Evolutionary conservation across 2,888 invertebrate species (phyloP).

Genomic region (Diploptera punctata): DNA sequence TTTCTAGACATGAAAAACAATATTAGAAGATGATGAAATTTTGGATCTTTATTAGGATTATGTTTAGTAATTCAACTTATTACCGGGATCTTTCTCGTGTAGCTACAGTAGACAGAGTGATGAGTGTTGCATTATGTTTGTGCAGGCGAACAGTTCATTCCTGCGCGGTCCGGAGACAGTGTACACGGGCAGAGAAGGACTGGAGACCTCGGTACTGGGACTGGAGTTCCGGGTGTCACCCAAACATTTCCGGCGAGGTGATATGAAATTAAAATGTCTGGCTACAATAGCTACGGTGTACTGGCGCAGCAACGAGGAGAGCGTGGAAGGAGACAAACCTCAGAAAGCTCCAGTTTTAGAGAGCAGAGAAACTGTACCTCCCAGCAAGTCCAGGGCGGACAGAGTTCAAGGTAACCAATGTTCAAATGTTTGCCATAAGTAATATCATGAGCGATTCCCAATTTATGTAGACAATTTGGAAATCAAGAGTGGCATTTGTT

Average conservation of each 20-base stretch:
- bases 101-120: too few relatives aligned
- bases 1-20: too few relatives aligned
- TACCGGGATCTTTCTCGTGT: too few relatives aligned
- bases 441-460: too few relatives aligned
- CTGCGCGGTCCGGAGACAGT: constrained; percentile 60
- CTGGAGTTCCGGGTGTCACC: constrained; percentile 81
- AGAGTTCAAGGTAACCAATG: constrained; percentile 77
- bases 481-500: too few relatives aligned
- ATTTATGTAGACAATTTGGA: too few relatives aligned
- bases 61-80: too few relatives aligned
- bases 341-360: constrained; percentile 75
- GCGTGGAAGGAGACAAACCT: constrained; percentile 80
- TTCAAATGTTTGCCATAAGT: too few relatives aligned
- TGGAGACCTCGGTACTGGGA: constrained; percentile 78
- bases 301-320: constrained; percentile 85
- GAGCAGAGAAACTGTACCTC: constrained; percentile 68
- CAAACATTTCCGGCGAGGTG: constrained; percentile 80
- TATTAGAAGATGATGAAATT: too few relatives aligned
- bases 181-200: constrained; percentile 65
- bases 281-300: constrained; percentile 88
- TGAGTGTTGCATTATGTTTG: too few relatives aligned
- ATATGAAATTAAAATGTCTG: constrained; percentile 88
- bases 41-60: too few relatives aligned
- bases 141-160: constrained; percentile 60
- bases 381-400: too few relatives aligned